These are phyloP conservation scores for Himalopsyche kuldschensis DNA, from an alignment of 2,888 invertebrate genomes.

Conservation along the genomic window DNA sequence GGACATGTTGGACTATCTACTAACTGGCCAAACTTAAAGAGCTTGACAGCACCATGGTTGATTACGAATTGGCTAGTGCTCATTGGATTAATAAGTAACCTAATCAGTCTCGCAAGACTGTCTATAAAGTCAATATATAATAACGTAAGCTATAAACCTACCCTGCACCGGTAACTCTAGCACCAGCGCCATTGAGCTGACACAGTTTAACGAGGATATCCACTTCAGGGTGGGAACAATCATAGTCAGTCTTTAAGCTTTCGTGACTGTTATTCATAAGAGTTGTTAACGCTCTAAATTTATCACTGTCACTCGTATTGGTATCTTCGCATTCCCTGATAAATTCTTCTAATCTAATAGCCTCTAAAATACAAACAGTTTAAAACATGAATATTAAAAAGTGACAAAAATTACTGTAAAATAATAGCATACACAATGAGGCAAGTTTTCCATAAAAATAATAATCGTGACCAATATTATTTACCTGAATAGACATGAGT, in stretches of 20 bases:
- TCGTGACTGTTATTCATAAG: conserved; percentile 89
- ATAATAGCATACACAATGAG: too few relatives aligned
- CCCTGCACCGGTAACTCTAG: conserved; percentile 95
- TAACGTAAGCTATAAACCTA: conserved; percentile 44
- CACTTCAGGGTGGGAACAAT: conserved; percentile 89
- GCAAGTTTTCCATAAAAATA: too few relatives aligned
- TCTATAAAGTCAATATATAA: not conserved
- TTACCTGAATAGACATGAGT: not conserved
- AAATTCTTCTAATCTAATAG: conserved; percentile 21
- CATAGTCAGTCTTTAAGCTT: conserved; percentile 82
- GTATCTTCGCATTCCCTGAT: conserved; percentile 7
- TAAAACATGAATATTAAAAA: conserved; percentile 39
- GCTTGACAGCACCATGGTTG: not conserved
- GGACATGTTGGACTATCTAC: not conserved
- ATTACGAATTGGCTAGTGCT: not conserved
- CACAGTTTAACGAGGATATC: conserved; percentile 81
- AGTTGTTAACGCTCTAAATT: conserved; percentile 66
- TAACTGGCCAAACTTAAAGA: not conserved
- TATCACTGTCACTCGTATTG: conserved; percentile 44
- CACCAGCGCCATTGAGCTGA: conserved; percentile 70
- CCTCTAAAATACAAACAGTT: conserved; percentile 32
- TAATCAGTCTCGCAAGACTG: not conserved
- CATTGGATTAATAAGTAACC: not conserved
- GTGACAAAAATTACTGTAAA: not conserved
- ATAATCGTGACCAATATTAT: not conserved